A percentile compares a stretch with the other conserved stretches of the same genome.
These are phyloP conservation scores for Chlorospingus semifuscus DNA, from an alignment of 2,797 vertebrate genomes.

Conservation along the genomic window DNA sequence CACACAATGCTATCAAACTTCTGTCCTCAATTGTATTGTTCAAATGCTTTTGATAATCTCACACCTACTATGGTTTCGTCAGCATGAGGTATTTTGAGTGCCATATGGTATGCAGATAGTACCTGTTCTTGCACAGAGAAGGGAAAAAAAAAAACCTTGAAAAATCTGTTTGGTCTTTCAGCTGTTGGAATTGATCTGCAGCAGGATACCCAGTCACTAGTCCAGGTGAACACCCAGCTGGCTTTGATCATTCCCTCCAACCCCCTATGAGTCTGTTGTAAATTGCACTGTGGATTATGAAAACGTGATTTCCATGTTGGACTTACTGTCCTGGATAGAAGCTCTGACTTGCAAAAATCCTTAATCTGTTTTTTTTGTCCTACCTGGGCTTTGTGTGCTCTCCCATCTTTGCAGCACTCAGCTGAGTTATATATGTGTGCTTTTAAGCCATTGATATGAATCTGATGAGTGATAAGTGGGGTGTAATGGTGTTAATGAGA, in stretches of 20 bases:
- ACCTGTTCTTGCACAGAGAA: not conserved
- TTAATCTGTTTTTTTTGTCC: not conserved
- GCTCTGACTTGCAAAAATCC: not conserved
- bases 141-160: not conserved
- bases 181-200: not conserved
- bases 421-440: not conserved
- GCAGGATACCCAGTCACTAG: not conserved
- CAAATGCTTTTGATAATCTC: not conserved
- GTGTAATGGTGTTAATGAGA: not conserved
- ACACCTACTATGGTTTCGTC: not conserved
- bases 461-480: not conserved
- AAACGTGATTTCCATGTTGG: not conserved
- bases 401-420: not conserved
- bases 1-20: not conserved
- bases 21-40: not conserved
- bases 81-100: not conserved
- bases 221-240: not conserved
- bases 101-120: not conserved
- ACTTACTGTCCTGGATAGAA: not conserved
- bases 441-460: not conserved
- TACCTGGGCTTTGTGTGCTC: not conserved
- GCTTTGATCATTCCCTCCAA: not conserved
- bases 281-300: not conserved
- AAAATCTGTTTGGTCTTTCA: not conserved
- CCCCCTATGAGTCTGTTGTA: not conserved